Base-by-base conservation (phyloP, 2,888 invertebrate species). In the Entomobrya proxima region DNA sequence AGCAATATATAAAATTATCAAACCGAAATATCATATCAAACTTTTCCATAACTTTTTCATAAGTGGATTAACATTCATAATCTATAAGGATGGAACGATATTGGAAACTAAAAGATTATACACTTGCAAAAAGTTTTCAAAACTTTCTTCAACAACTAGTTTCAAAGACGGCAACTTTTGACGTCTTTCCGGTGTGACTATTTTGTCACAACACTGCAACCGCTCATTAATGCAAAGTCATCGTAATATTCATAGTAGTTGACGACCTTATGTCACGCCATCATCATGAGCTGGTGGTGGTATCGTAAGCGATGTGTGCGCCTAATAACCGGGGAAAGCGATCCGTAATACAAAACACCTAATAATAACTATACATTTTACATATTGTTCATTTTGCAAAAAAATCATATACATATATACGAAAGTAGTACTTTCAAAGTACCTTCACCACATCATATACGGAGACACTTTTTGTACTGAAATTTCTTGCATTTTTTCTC, bases 251-350 rank as follows among this genome's bases (percentile, higher is more conserved):
- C 58, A 27, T 32, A 32, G 32, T 32, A 32, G 58, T 55, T 76
- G 52, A 76, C 76, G 76, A 58, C 55, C 47, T 24, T 55, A 24
- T 55, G 76, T 76, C 76, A 76, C 76, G 76, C 76, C 24, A 76
- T 55, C 32, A 40, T n/a, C n/a, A 64, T 64, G 61, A 64, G 61
- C 35, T 64, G 61, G 32, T 64, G 58, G 58, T 30, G 58, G 58
- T 58, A 58, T 58, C 58, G 58, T 30, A 58, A 24, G 30, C 58
- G 58, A 2, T 58, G 27, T 58, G 58, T 58, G 15, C 58, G 58
- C 58, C 30, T 58, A 30, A 24, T 30, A 27, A 58, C 58, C n/a
- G 58, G 15, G 52, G 21, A 58, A 24, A 58, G n/a, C 30, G 0
- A 21, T 21, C 52, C 21, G 52, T 30, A 27, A 58, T n/a, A n/a